phyloP scores from a whole-genome alignment of 92 coral and sea anemone species.

The Phymanthus crucifer region DNA sequence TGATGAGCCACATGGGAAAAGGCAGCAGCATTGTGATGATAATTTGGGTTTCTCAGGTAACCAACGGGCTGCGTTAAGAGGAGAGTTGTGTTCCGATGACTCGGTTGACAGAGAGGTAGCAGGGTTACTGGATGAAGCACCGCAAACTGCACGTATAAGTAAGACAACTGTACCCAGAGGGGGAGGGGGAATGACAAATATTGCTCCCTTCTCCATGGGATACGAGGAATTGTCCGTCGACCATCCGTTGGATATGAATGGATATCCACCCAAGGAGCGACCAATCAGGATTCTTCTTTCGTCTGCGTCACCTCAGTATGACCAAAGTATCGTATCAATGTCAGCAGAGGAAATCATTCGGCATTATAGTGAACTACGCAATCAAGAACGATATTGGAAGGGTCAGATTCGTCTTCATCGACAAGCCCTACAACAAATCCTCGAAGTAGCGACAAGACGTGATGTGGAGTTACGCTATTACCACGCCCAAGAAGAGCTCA shows the following conservation, averaged over 20 bases:
- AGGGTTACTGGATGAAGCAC: conserved; percentile 42
- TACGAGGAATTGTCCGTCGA: conserved; percentile 48
- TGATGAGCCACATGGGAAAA: not conserved
- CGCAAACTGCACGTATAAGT: not conserved
- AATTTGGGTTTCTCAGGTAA: not conserved
- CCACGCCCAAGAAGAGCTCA: conserved; percentile 78
- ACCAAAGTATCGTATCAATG: conserved; percentile 14
- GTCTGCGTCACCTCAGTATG: conserved; percentile 22
- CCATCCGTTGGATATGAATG: conserved; percentile 22
- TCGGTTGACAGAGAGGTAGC: conserved; percentile 82
- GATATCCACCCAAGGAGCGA: not conserved
- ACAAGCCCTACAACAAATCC: conserved; percentile 67
- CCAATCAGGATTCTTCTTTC: conserved; percentile 30
- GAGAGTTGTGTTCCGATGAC: conserved; percentile 67
- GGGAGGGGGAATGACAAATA: not conserved
- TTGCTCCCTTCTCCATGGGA: not conserved
- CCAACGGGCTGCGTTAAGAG: not conserved
- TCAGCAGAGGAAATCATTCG: conserved; percentile 16
- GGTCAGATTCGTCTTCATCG: conserved; percentile 69
- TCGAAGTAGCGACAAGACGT: conserved; percentile 65
- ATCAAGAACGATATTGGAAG: conserved; percentile 68
- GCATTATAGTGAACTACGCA: conserved; percentile 24
- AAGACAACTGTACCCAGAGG: not conserved
- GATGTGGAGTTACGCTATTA: conserved; percentile 87
- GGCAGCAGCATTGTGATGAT: not conserved